These are phyloP conservation scores for Apostichopus japonicus DNA, from an alignment of 35 echinoderm and acorn worm genomes.

Conservation along the genomic window DNA sequence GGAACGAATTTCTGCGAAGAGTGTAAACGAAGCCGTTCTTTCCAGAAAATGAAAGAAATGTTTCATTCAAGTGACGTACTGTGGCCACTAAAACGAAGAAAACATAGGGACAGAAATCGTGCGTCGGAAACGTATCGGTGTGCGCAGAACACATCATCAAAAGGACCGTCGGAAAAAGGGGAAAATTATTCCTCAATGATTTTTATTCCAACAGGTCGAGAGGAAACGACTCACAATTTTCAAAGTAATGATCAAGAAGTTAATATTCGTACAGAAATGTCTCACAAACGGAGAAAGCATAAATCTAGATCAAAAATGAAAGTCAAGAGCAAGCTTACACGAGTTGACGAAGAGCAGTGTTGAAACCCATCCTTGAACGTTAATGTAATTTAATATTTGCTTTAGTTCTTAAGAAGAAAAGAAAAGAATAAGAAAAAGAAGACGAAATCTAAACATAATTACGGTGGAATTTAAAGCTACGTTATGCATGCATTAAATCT, in stretches of 20 bases:
- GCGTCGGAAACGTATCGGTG: too few relatives aligned
- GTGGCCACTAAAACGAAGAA: neutral
- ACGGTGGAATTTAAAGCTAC: neutral
- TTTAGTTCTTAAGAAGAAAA: neutral
- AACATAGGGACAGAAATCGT: neutral
- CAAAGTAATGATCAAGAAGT: neutral
- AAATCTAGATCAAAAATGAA: neutral
- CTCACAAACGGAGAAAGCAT: neutral
- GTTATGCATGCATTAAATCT: neutral
- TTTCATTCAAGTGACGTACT: neutral
- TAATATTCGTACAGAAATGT: neutral
- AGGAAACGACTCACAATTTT: neutral
- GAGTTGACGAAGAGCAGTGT: neutral
- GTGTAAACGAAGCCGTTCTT: neutral
- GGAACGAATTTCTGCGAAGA: neutral
- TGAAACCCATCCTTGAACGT: neutral
- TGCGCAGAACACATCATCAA: too few relatives aligned
- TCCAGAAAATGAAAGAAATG: neutral
- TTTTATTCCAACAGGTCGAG: neutral
- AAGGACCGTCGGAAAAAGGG: neutral
- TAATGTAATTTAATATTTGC: neutral
- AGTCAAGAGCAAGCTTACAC: neutral
- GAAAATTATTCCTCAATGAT: neutral
- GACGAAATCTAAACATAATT: neutral
- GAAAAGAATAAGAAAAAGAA: neutral